phyloP scores from a whole-genome alignment of 2,113 vertebrate species.

The Percopsis transmontana region DNA sequence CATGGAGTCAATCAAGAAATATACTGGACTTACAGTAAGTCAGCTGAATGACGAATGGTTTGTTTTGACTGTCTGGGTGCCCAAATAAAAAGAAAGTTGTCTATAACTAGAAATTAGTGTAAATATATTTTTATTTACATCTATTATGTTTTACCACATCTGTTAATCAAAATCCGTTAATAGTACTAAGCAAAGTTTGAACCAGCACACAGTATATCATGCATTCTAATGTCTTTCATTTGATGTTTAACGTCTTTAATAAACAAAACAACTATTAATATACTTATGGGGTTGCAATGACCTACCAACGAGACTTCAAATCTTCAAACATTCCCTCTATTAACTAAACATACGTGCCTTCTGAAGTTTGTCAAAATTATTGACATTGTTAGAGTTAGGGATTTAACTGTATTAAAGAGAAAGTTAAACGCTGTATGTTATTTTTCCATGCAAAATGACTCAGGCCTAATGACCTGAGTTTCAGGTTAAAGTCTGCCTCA shows the following conservation, averaged over 20 bases:
- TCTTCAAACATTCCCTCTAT: constrained; percentile 24
- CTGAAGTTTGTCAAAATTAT: too few species aligned
- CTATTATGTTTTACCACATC: too few species aligned
- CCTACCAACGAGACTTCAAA: neutral
- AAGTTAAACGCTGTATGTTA: neutral
- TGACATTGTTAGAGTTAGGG: too few species aligned
- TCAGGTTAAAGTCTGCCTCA: constrained; percentile 6
- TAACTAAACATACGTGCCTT: too few species aligned
- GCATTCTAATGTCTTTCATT: neutral
- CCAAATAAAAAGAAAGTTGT: too few species aligned
- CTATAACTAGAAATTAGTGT: neutral
- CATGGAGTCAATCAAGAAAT: constrained; percentile 5
- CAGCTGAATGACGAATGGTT: too few species aligned
- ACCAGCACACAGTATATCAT: too few species aligned
- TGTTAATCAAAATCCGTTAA: too few species aligned
- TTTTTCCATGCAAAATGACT: constrained; percentile 8
- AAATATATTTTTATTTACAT: neutral
- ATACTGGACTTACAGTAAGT: constrained; percentile 1
- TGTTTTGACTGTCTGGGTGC: too few species aligned
- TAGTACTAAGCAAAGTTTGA: too few species aligned
- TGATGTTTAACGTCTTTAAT: neutral
- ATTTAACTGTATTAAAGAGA: constrained; percentile 6
- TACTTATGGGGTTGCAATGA: neutral
- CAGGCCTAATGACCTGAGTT: neutral
- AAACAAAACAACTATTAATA: neutral